Percentiles rank a stretch among this genome's conserved stretches.
These are phyloP conservation scores for Drosophila sp. DNA, from an alignment of 1,140 invertebrate genomes.

Conservation along the genomic window DNA sequence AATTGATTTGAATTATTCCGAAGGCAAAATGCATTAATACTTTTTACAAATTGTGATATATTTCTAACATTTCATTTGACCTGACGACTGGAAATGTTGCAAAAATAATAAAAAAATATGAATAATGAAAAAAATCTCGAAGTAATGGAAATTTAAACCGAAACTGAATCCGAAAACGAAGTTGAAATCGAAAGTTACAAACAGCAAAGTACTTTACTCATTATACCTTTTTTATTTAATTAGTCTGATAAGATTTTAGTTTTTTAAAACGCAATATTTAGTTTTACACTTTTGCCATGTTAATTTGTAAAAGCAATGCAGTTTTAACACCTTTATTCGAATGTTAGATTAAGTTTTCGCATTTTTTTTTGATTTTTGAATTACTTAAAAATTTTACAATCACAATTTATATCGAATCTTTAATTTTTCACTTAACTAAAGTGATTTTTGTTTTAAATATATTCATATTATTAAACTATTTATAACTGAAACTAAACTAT, in stretches of 20 bases:
- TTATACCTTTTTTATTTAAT: constrained; percentile 34
- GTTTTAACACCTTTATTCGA: constrained; percentile 52
- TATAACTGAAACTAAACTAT: constrained; percentile 79
- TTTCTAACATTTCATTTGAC: constrained; percentile 80
- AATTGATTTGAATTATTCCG: constrained; percentile 59
- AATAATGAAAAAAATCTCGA: constrained; percentile 35
- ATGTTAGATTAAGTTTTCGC: constrained; percentile 28
- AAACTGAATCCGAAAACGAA: constrained; percentile 3
- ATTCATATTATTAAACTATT: constrained; percentile 74
- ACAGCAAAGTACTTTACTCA: constrained; percentile 68
- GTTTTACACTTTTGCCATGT: constrained; percentile 72
- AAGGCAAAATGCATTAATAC: constrained; percentile 70
- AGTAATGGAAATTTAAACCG: constrained; percentile 16
- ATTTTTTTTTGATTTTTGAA: constrained; percentile 22
- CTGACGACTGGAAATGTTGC: constrained; percentile 71
- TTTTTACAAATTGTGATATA: constrained; percentile 84
- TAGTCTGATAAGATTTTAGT: constrained; percentile 56
- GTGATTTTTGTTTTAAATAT: constrained; percentile 66
- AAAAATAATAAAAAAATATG: constrained; percentile 54
- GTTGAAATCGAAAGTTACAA: constrained; percentile 53
- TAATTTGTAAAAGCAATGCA: constrained; percentile 75
- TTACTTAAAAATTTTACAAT: constrained; percentile 28
- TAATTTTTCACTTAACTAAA: constrained; percentile 1
- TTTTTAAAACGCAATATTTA: constrained; percentile 74
- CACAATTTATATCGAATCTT: not conserved